phyloP scores from a whole-genome alignment of 2,888 invertebrate species.

The Idaea aversata region DNA sequence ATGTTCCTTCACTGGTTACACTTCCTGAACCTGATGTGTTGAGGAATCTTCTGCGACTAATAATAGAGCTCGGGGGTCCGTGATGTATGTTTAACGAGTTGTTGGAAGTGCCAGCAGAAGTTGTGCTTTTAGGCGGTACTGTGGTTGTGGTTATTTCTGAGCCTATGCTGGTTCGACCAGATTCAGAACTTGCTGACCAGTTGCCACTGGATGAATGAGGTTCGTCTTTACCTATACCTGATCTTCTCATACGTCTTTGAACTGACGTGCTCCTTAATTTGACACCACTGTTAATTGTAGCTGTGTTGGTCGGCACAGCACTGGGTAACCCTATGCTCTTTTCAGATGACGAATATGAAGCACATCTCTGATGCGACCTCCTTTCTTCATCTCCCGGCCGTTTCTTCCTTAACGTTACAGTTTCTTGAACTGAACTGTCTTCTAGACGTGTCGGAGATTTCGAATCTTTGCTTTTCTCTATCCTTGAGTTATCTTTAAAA shows the following conservation, averaged over 20 bases:
- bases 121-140: slow-evolving; percentile 85
- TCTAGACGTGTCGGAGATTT: slow-evolving; percentile 67
- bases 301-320: slow-evolving; percentile 69
- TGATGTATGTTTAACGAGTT: slow-evolving; percentile 84
- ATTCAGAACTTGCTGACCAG: slow-evolving; percentile 96
- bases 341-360: slow-evolving; percentile 88
- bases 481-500: slow-evolving; percentile 63
- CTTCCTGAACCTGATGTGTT: slow-evolving; percentile 91
- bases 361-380: slow-evolving; percentile 88
- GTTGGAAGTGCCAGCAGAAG: slow-evolving; percentile 84
- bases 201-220: slow-evolving; percentile 95
- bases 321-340: slow-evolving; percentile 83
- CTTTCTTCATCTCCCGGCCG: slow-evolving; percentile 82
- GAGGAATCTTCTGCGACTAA: slow-evolving; percentile 83
- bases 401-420: slow-evolving; percentile 83
- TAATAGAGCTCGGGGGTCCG: slow-evolving; percentile 85
- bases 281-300: slow-evolving; percentile 82
- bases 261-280: slow-evolving; percentile 88
- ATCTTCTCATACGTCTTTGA: slow-evolving; percentile 85
- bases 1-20: slow-evolving; percentile 91
- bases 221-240: slow-evolving; percentile 86
- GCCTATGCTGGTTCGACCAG: slow-evolving; percentile 91
- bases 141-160: slow-evolving; percentile 88
- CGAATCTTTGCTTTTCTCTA: slow-evolving; percentile 64
- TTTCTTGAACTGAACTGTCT: slow-evolving; percentile 84